Evolutionary conservation across 1,140 invertebrate genomes (phyloP), one percentile per base, ranked within the genome.

Genomic region (Drosophila gunungcola): DNA sequence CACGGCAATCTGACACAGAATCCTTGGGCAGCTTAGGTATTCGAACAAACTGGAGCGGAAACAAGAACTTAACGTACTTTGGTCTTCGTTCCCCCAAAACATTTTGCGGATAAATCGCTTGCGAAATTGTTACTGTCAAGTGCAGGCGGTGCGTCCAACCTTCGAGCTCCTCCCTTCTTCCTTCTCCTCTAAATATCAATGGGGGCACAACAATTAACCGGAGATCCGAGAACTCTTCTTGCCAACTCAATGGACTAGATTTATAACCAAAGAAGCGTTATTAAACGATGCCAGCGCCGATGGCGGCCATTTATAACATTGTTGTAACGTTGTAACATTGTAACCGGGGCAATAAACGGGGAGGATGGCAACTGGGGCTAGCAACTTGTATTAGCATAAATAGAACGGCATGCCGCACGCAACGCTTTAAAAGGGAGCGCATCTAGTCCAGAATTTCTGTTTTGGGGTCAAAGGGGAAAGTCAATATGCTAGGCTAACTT

Each of bases 111-210:
- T 60, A 88, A 83, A 77, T 77, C 53, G 75, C 56, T 76, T 70
- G 75, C 67, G 64, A 79, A 88, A 79, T 78, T 76, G 76, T 80
- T 75, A 67, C 16, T 89, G 84, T 83, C 75, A 83, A 82, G 74
- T 88, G 67, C 83, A 88, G 46, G 60, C 70, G 70, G 62, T 55
- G 52, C 10, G 52, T 41, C 41, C 51, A 36, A 11, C 12, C n/a
- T 6, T 27, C 21, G 25, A 11, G 9, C 41, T 13, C 11, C 13
- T 16, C 38, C 27, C 11, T 34, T 41, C 34, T 21, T 4, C 16
- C 9, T 27, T 34, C 36, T 25, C 4, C 16, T 42, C 29, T 45
- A 12, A 4, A 11, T 53, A 32, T 27, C 6, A 4, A 25, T 21
- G 43, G 29, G 52, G 36, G 36, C 13, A 51, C 64, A 76, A 77